Conservation (phyloP, 2,797 vertebrate genomes). For the Esox masquinongy region DNA sequence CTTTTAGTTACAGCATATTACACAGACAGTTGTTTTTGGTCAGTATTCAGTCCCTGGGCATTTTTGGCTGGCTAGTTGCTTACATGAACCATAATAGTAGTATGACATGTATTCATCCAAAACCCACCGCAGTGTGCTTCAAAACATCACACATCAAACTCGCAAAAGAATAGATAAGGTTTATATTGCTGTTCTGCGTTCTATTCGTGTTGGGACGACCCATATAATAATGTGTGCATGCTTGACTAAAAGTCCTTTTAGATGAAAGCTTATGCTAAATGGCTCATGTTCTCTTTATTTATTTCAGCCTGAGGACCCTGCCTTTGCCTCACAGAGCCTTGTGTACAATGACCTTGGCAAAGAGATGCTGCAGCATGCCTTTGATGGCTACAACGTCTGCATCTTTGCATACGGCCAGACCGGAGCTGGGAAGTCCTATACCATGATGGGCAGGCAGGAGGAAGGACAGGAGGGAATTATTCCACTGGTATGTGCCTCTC, state of each 20-base stretch:
- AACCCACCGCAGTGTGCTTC: too few relatives aligned
- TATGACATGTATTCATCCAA: too few relatives aligned
- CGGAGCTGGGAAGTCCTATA: slow-evolving; percentile 97
- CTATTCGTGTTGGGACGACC: background rate
- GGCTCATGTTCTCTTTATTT: slow-evolving; percentile 21
- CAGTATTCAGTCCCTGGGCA: too few relatives aligned
- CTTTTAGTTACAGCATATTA: too few relatives aligned
- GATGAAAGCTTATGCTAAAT: background rate
- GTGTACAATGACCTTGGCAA: slow-evolving; percentile 99
- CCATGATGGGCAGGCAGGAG: slow-evolving; percentile 99
- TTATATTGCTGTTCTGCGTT: background rate
- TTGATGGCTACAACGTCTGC: slow-evolving; percentile 98
- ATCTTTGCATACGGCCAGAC: slow-evolving; percentile 99
- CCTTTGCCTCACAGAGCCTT: slow-evolving; percentile 91
- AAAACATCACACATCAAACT: too few relatives aligned
- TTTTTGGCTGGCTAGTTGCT: too few relatives aligned
- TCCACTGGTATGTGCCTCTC: slow-evolving; percentile 82
- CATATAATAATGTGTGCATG: background rate
- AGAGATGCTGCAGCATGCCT: slow-evolving; percentile 96
- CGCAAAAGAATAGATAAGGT: too few relatives aligned
- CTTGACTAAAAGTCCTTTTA: background rate
- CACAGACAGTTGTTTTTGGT: too few relatives aligned
- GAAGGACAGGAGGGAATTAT: slow-evolving; percentile 98
- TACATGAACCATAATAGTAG: too few relatives aligned
- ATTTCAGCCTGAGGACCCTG: slow-evolving; percentile 87